Evolutionary conservation across 1,140 invertebrate species (phyloP).

Genomic region (Muscidifurax raptorellus): DNA sequence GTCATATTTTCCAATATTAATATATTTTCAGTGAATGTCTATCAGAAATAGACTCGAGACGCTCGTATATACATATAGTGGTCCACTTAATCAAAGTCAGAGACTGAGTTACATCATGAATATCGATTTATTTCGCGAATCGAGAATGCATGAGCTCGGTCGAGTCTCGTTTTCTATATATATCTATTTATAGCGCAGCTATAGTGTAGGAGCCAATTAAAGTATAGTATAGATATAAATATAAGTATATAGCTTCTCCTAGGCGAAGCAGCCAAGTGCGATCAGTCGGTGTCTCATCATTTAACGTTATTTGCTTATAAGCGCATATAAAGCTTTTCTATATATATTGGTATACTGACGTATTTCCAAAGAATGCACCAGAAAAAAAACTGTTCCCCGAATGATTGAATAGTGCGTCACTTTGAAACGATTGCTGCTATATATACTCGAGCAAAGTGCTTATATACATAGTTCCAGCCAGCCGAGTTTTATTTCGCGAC

Average conservation of each 20-base stretch:
- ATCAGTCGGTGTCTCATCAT: not conserved
- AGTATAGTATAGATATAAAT: no score
- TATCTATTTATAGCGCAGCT: not conserved
- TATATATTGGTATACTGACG: no score
- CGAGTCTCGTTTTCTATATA: not conserved
- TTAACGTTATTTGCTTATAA: not conserved
- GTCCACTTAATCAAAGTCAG: no score
- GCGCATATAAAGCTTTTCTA: no score
- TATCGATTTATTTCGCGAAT: not conserved
- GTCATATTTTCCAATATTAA: not conserved
- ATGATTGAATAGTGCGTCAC: no score
- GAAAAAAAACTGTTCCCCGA: no score
- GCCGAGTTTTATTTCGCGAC: not conserved
- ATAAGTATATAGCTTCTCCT: not conserved
- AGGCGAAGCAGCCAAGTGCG: not conserved
- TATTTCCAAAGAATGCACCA: no score
- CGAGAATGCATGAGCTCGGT: not conserved
- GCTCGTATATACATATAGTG: no score
- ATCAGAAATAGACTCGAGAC: no score
- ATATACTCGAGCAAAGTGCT: not conserved
- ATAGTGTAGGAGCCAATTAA: not conserved
- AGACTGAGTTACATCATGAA: not conserved
- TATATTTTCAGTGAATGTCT: no score
- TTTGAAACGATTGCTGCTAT: not conserved
- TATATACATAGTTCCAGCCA: not conserved